Conservation (phyloP, 2,797 vertebrate species). For the Kryptopterus vitreolus region DNA sequence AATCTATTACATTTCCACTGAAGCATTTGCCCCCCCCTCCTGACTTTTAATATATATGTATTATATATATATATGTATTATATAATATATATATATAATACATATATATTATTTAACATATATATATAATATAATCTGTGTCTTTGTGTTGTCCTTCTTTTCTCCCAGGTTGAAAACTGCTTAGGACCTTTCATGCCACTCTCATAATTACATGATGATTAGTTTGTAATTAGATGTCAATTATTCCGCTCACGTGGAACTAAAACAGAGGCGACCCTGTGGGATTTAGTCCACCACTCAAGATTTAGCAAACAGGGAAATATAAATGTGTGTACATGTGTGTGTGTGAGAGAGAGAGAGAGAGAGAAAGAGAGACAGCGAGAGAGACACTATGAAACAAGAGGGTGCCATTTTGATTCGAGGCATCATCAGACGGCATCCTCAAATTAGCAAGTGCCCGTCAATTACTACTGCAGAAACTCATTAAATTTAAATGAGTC, state of each 20-base stretch:
- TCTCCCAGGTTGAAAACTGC: not conserved
- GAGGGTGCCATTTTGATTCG: conserved; percentile 21
- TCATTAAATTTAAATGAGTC: conserved; percentile 35
- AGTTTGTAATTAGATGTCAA: conserved; percentile 29
- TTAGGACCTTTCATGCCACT: not conserved
- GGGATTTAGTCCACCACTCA: not conserved
- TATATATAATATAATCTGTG: no score
- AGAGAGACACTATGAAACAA: conserved; percentile 1
- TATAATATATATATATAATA: no score
- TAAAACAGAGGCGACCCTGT: not conserved
- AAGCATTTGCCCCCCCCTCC: no score
- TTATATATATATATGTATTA: no score
- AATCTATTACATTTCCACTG: no score
- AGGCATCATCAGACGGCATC: conserved; percentile 7
- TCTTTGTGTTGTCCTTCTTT: not conserved
- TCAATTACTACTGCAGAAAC: conserved; percentile 41
- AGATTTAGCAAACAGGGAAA: not conserved
- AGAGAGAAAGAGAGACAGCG: not conserved
- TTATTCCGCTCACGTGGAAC: conserved; percentile 8
- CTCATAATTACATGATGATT: not conserved
- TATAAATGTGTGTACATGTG: not conserved
- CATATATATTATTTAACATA: no score
- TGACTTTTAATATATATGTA: no score
- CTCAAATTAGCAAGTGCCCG: conserved; percentile 26
- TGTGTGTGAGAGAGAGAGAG: not conserved